Base-by-base conservation (phyloP, 2,113 vertebrate species). In the Vulpes lagopus region DNA sequence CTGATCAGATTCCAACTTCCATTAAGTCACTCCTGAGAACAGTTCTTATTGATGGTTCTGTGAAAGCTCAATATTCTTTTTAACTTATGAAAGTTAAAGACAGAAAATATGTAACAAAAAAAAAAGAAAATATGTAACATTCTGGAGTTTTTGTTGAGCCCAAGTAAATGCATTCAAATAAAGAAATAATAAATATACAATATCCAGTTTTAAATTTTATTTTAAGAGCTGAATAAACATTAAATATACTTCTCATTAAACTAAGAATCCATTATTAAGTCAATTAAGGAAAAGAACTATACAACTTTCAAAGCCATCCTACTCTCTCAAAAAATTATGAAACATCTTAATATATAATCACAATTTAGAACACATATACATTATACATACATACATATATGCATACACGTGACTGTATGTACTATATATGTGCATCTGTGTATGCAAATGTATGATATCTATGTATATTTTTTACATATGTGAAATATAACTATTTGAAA, bases 21-120 rank as follows among this genome's bases (percentile, higher is more conserved):
- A 94, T 49, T 88, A 84, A 84, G 32, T 92, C 11, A 97, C 30
- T 88, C 73, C 57, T 62, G 49, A 60, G 23, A 92, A 91, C 3
- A 71, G 23, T 83, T 84, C 3, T 32, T 19, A 83, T 0, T 90
- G 65, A 90, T 49, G n/a, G 10, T 71, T 80, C 2, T 30, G 17
- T 78, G 12, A 78, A 1, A 73, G 51, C 25, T 97, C 78, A 84
- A 79, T 83, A 53, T 79, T 89, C 17, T 82, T 62, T 96, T 51
- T 92, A 94, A 90, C 0, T 74, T 35, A 65, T 62, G 11, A 3
- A 27, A 87, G 3, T 83, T 14, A 89, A 94, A 57, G 23, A 80
- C 59, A 20, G 27, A 94, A 80, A 86, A 53, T 19, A 64, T 51
- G 9, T 14, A 89, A 74, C 16, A 43, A 43, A 43, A 43, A 43